These are phyloP conservation scores for Andrena praecox DNA, from an alignment of 2,888 invertebrate genomes.

Conservation along the genomic window DNA sequence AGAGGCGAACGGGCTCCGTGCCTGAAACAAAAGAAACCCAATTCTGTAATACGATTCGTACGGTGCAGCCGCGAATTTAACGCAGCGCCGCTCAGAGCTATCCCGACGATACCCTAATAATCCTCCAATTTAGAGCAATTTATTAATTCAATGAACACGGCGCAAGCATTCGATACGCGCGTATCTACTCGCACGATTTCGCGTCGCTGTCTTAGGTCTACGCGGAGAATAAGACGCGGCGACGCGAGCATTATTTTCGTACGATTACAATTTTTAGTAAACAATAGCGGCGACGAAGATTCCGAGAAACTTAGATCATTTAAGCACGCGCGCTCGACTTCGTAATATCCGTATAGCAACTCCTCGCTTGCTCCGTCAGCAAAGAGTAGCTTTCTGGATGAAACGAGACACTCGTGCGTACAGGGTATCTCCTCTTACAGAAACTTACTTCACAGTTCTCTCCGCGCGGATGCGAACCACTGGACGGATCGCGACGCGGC, in stretches of 20 bases:
- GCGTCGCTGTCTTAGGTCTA: slow-evolving; percentile 16
- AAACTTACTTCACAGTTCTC: neutral
- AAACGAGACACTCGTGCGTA: slow-evolving; percentile 5
- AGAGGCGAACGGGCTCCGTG: slow-evolving; percentile 92
- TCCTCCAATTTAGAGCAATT: slow-evolving; percentile 69
- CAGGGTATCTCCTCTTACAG: neutral
- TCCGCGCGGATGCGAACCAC: too few species aligned
- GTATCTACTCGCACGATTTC: slow-evolving; percentile 3
- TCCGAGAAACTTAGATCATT: neutral
- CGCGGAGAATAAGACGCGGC: neutral
- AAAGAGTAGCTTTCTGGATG: slow-evolving; percentile 8
- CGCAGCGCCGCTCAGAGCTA: slow-evolving; percentile 12
- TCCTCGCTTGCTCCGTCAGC: neutral
- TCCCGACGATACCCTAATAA: slow-evolving; percentile 33
- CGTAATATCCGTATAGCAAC: neutral
- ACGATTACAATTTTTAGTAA: neutral
- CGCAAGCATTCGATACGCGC: slow-evolving; percentile 20
- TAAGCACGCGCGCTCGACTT: neutral
- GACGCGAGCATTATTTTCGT: neutral
- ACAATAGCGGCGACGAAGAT: neutral
- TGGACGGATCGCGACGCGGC: too few species aligned
- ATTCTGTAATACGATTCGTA: neutral
- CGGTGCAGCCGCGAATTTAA: neutral
- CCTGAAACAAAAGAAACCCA: slow-evolving; percentile 78
- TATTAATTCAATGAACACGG: slow-evolving; percentile 44